These are phyloP conservation scores for Aplodontia rufa DNA, from an alignment of 2,113 vertebrate species.

Conservation along the genomic window DNA sequence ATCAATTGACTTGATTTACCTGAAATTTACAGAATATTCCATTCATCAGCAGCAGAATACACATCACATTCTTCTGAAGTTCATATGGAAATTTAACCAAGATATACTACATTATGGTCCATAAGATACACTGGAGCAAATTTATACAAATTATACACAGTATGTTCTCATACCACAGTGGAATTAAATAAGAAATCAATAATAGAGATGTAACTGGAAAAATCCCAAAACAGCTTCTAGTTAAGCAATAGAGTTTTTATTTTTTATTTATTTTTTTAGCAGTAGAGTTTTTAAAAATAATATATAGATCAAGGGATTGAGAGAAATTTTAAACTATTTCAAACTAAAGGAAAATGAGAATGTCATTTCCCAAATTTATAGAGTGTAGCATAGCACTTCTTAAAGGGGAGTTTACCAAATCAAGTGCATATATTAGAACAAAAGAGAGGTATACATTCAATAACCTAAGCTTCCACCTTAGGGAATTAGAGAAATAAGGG, in stretches of 20 bases:
- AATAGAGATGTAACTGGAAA: neutral
- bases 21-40: neutral
- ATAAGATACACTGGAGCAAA: neutral
- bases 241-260: neutral
- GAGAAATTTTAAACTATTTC: neutral
- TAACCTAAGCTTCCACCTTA: neutral
- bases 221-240: neutral
- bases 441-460: neutral
- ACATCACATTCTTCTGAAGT: neutral
- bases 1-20: neutral
- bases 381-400: neutral
- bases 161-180: neutral
- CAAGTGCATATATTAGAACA: neutral
- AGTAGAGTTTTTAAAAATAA: neutral
- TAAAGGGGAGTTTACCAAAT: neutral
- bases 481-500: neutral
- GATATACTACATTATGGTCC: no score
- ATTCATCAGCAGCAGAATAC: neutral
- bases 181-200: neutral
- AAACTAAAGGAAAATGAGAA: neutral
- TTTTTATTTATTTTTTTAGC: no score
- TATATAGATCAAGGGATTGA: neutral
- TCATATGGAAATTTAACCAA: neutral
- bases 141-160: neutral
- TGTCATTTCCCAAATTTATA: neutral